Base-by-base conservation (phyloP, 2,888 invertebrate genomes). In the Ctenicera cuprea region DNA sequence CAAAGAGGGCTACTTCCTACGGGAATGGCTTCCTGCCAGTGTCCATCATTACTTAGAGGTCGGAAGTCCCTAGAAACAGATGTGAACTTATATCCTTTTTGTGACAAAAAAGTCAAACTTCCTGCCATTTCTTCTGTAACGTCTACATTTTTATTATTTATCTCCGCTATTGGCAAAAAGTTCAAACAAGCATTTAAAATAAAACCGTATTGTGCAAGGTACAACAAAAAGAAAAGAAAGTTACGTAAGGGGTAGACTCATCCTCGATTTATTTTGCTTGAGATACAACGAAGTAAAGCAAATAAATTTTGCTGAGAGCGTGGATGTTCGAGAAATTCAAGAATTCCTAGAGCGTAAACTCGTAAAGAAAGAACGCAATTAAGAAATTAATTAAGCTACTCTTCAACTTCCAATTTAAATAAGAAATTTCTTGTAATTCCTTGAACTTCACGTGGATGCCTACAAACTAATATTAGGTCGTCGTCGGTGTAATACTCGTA, bases 11-110 rank as follows among this genome's bases (percentile, higher is more conserved):
- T 83, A 4, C 89, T 89, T 12, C 89, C 88, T 66, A 90, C 88
- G 0, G 93, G 92, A 74, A 90, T 84, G 11, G 90, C 88, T 61
- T 94, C 91, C 73, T 92, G 92, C 94, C 94, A 94, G 84, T 93
- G 93, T 12, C 94, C 94, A 62, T 92, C 91, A 20, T 90, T 87
- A 74, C 89, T 90, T 76, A 92, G 83, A 0, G 90, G 89, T 37
- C 90, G 90, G 81, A 90, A 91, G 83, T 92, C 90, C 61, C 92
- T 92, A 76, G 57, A 75, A 78, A 62, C 66, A 65, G 38, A 65
- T 59, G 45, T 50, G 33, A 62, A 20, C 37, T 61, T 45, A 26
- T 26, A 37, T 63, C 52, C 26, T 18, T n/a, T 48, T 57, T 9
- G 37, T 16, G 20, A 69, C 48, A 37, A 26, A 52, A 18, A 26